Conservation (phyloP, 53 echinoderm and acorn worm genomes). For the Mesocentrotus franciscanus region DNA sequence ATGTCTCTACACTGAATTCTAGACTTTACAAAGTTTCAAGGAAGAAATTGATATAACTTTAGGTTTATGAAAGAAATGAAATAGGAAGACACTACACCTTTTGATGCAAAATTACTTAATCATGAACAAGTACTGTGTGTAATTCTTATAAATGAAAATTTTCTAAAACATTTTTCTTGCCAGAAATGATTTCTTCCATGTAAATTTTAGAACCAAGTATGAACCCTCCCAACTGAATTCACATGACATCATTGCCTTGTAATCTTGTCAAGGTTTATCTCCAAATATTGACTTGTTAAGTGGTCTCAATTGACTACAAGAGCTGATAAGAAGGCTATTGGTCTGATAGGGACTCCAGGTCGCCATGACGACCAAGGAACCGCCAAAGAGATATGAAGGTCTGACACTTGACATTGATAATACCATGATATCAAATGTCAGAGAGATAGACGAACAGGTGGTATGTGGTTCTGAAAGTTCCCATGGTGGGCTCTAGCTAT, state of each 20-base stretch:
- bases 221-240: not conserved
- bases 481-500: not conserved
- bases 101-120: too few species aligned
- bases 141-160: too few species aligned
- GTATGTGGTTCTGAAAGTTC: not conserved
- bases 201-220: not conserved
- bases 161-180: not conserved
- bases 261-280: not conserved
- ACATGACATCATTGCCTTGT: not conserved
- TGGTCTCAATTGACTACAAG: conserved; percentile 3
- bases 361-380: not conserved
- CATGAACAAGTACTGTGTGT: too few species aligned
- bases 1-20: too few species aligned
- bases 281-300: conserved; percentile 38
- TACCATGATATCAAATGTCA: not conserved
- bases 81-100: too few species aligned
- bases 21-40: too few species aligned
- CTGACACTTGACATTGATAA: conserved; percentile 24
- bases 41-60: too few species aligned
- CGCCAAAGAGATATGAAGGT: not conserved
- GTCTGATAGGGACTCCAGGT: not conserved
- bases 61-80: too few species aligned
- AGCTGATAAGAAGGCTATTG: not conserved
- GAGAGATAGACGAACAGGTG: not conserved
- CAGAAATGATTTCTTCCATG: not conserved